Percentiles rank a stretch among this genome's conserved stretches.
phyloP scores from a whole-genome alignment of 2,797 vertebrate species.

The Glossophaga mutica region DNA sequence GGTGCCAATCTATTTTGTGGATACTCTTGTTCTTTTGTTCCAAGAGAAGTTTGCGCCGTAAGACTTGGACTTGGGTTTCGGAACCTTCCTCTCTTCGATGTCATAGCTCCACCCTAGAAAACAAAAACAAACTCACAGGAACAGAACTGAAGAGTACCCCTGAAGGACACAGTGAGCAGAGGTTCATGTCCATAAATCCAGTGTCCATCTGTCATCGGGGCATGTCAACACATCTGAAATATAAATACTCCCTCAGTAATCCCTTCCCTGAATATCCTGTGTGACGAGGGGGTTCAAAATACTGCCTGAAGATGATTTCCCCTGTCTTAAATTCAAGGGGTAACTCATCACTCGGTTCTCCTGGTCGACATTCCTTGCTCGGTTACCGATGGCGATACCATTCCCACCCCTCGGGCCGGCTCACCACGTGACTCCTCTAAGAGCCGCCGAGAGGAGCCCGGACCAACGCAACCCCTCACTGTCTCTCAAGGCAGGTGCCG shows the following conservation, averaged over 20 bases:
- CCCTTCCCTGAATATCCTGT: slow-evolving; percentile 56
- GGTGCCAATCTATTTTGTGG: slow-evolving; percentile 91
- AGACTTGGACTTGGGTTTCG: slow-evolving; percentile 96
- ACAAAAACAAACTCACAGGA: slow-evolving; percentile 56
- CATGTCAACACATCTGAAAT: slow-evolving; percentile 66
- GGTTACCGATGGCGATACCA: neutral
- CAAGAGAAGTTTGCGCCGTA: slow-evolving; percentile 99
- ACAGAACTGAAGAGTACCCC: slow-evolving; percentile 67
- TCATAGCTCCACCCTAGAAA: slow-evolving; percentile 95
- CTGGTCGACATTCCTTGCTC: neutral
- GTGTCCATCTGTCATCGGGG: slow-evolving; percentile 49
- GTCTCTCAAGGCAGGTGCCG: neutral
- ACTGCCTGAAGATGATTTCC: slow-evolving; percentile 43
- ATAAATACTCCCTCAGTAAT: slow-evolving; percentile 50
- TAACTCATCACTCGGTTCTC: neutral
- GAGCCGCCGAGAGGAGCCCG: neutral
- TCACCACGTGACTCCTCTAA: neutral
- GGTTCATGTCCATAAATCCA: slow-evolving; percentile 54
- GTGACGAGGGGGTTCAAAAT: slow-evolving; percentile 65
- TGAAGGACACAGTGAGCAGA: slow-evolving; percentile 39
- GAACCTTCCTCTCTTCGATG: slow-evolving; percentile 90
- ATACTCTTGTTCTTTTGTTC: slow-evolving; percentile 96
- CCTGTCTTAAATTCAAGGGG: neutral
- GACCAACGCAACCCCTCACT: neutral
- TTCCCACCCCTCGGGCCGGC: neutral